Evolutionary conservation across 2,888 invertebrate species (phyloP), one percentile per base, ranked within the genome.

Genomic region (Nymphalis c-album): DNA sequence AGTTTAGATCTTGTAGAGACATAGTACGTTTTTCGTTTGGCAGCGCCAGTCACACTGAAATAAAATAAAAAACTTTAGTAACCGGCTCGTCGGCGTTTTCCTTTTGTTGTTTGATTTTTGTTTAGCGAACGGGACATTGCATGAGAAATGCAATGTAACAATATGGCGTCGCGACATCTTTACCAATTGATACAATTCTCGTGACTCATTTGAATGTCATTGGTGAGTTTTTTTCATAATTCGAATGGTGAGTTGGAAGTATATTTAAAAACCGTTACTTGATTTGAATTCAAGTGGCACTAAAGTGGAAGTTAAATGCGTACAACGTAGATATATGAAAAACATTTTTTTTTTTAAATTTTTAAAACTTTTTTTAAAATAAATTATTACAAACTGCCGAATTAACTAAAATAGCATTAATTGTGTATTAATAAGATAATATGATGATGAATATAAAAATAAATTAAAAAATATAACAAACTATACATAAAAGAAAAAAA

Each of bases 21-120:
- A 85, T 92, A 91, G 78, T 78, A 85, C 90, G 82, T 91, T 90
- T 84, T 80, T 80, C 74, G 73, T 76, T 78, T 74, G 72, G 69
- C 68, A 62, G 66, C 63, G 71, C 72, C 69, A 76, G 74, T 76
- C 73, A 73, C 80, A 81, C 79, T 81, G 80, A 89, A 91, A 91
- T 89, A 89, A 90, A 90, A 85, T 88, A 91, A 92, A 91, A 90
- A 92, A 90, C 82, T 90, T 90, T 87, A 86, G 88, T 87, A 90
- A 90, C 90, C 90, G 89, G 90, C 88, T 90, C 87, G 90, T 87
- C 89, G 87, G 90, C 88, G 86, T 89, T 90, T 88, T 87, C 84
- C 85, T 90, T 90, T 88, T 90, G 87, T 84, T 84, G 84, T 85
- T 89, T 88, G 86, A 91, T 91, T 91, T 91, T 91, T 88, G 87